Evolutionary conservation across 2,113 vertebrate genomes (phyloP), one percentile per base, ranked within the genome.

Genomic region (Euleptes europaea): DNA sequence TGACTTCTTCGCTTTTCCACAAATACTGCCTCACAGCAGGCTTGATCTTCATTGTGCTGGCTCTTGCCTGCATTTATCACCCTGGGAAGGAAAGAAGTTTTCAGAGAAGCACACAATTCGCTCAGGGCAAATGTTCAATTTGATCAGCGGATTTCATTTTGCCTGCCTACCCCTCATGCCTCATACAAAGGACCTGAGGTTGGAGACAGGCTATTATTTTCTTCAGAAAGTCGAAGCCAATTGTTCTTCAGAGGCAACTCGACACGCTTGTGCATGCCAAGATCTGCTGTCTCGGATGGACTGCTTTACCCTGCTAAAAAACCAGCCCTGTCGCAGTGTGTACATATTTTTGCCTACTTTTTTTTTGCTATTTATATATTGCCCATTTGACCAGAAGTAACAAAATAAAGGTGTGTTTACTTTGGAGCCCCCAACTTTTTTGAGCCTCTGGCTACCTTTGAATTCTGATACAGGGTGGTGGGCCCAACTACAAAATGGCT

Each of bases 1-100:
- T n/a, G 78, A 80, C 79, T 80, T 51, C 75, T 54, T 57, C 91
- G 90, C 88, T 95, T 97, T 95, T 96, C 98, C 94, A 99, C 97
- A 60, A 96, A 97, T 88, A 99, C 94, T 88, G 98, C 97, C 91
- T 99, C 98, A 28, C 98, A 98, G 23, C 97, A 97, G 0, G 98
- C 99, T 96, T 99, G 98, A 95, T 99, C 99, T 91, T 99, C 99
- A 1, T 99, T 99, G 95, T 99, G 97, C 94, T 98, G 97, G 95
- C 99, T 99, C 95, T 99, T 99, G 77, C 99, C 99, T 0, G 98
- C 98, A 35, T 99, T 99, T 93, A 99, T 98, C 93, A 99, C 98
- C 96, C 98, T 99, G 96, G 5, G 79, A 70, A 0, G 79, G 54
- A 86, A 13, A 77, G 77, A 93, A 35, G 69, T 74, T 14, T 12